These are phyloP conservation scores for Tromatobia lineatoria DNA, from an alignment of 2,888 invertebrate genomes.

Conservation along the genomic window DNA sequence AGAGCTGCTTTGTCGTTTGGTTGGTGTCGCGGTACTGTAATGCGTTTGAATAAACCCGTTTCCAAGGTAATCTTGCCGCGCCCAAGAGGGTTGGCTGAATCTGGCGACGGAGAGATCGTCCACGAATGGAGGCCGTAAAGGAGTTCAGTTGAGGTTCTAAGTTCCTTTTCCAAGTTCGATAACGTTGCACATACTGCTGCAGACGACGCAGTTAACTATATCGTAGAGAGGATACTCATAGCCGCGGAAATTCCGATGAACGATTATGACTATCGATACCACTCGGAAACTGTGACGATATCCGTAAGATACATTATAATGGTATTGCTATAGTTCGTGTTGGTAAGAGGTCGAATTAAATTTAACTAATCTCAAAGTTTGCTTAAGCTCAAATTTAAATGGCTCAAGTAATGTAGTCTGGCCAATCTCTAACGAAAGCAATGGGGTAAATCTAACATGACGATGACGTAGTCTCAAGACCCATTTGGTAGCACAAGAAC, in stretches of 20 bases:
- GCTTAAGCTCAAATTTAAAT: not conserved
- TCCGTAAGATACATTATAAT: constrained; percentile 4
- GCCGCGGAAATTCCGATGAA: constrained; percentile 56
- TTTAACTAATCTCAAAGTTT: constrained; percentile 3
- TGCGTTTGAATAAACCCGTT: constrained; percentile 57
- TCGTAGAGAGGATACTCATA: constrained; percentile 25
- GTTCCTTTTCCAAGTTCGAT: constrained; percentile 59
- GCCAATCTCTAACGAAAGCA: too few relatives aligned
- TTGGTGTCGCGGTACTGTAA: constrained; percentile 5
- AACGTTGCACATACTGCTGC: constrained; percentile 21
- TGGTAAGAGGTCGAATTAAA: not conserved
- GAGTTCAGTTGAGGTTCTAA: constrained; percentile 52
- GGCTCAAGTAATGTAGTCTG: too few relatives aligned
- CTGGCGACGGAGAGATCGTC: constrained; percentile 7
- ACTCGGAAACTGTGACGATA: constrained; percentile 34
- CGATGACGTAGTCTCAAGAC: not conserved
- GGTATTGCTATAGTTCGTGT: constrained; percentile 13
- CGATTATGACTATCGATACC: constrained; percentile 63
- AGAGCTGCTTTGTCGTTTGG: constrained; percentile 39
- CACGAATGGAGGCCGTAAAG: constrained; percentile 36
- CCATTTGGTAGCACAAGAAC: not conserved
- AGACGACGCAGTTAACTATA: not conserved
- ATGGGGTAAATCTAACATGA: not conserved
- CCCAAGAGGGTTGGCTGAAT: constrained; percentile 41
- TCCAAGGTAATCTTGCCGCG: constrained; percentile 64